A percentile compares a stretch with the other conserved stretches of the same genome.
phyloP scores from a whole-genome alignment of 2,888 invertebrate species.

The Agrotis segetum region DNA sequence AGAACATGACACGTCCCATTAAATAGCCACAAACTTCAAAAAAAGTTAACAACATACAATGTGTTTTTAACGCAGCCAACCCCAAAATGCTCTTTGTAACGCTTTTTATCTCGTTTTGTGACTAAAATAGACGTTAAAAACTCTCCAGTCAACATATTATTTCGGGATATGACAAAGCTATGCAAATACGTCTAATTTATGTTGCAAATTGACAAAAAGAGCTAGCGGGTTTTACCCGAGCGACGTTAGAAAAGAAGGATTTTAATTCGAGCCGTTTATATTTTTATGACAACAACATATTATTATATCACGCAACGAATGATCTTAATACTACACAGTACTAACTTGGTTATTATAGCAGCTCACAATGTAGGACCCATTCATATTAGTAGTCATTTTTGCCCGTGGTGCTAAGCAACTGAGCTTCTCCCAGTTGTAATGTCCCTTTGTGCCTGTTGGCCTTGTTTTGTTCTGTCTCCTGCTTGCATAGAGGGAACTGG shows the following conservation, averaged over 20 bases:
- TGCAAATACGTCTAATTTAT: slow-evolving; percentile 59
- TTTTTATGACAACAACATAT: too few species aligned
- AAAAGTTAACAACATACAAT: slow-evolving; percentile 26
- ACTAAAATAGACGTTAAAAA: slow-evolving; percentile 51
- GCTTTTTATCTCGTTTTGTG: slow-evolving; percentile 43
- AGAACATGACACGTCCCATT: not conserved
- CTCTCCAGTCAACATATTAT: slow-evolving; percentile 29
- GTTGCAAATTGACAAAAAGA: slow-evolving; percentile 59
- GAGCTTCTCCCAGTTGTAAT: too few species aligned
- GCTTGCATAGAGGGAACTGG: too few species aligned
- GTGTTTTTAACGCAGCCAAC: slow-evolving; percentile 48
- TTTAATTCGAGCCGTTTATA: too few species aligned
- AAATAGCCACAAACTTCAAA: slow-evolving; percentile 1
- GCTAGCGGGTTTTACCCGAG: not conserved
- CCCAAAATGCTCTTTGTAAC: slow-evolving; percentile 42
- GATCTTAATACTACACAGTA: not conserved
- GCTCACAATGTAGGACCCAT: too few species aligned
- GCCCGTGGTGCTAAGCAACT: too few species aligned
- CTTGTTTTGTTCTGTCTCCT: too few species aligned
- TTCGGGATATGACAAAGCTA: slow-evolving; percentile 51
- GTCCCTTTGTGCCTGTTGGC: too few species aligned
- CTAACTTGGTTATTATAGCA: too few species aligned
- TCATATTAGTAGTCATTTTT: too few species aligned
- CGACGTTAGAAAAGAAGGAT: too few species aligned
- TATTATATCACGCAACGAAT: not conserved